These are phyloP conservation scores for Stictocephala bisonia DNA, from an alignment of 2,888 invertebrate genomes.

Conservation along the genomic window DNA sequence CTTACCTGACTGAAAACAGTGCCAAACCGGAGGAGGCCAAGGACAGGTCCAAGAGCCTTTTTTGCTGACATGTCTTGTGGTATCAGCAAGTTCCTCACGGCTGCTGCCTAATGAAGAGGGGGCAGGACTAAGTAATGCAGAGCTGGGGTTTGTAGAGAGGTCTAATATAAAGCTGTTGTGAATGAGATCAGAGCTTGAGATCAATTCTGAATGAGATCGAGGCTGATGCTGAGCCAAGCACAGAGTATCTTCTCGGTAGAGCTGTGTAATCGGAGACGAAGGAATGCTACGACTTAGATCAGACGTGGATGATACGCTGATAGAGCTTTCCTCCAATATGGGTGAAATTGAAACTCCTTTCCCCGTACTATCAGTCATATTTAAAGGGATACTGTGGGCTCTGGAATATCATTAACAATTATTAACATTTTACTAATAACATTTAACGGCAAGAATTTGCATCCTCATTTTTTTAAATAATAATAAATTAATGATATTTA, in stretches of 20 bases:
- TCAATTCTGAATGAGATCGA: conserved; percentile 43
- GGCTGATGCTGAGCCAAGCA: background rate
- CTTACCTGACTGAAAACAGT: conserved; percentile 63
- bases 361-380: conserved; percentile 4
- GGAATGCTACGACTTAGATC: background rate
- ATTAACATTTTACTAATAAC: too few species aligned
- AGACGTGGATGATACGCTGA: background rate
- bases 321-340: conserved; percentile 26
- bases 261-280: conserved; percentile 6
- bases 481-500: too few species aligned
- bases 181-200: conserved; percentile 40
- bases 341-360: conserved; percentile 14
- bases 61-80: conserved; percentile 48
- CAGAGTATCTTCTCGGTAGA: background rate
- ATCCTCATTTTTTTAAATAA: too few species aligned
- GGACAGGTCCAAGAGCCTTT: conserved; percentile 53
- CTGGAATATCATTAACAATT: too few species aligned
- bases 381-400: conserved; percentile 44
- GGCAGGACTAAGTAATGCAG: conserved; percentile 61
- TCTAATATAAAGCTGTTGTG: conserved; percentile 42
- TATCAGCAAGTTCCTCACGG: conserved; percentile 59
- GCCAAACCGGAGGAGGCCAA: conserved; percentile 64
- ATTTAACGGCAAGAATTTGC: too few species aligned
- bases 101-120: conserved; percentile 61
- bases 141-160: conserved; percentile 52